Percentiles rank a stretch among this genome's conserved stretches.
These are phyloP conservation scores for Vombatus ursinus DNA, from an alignment of 2,113 vertebrate genomes.

Conservation along the genomic window DNA sequence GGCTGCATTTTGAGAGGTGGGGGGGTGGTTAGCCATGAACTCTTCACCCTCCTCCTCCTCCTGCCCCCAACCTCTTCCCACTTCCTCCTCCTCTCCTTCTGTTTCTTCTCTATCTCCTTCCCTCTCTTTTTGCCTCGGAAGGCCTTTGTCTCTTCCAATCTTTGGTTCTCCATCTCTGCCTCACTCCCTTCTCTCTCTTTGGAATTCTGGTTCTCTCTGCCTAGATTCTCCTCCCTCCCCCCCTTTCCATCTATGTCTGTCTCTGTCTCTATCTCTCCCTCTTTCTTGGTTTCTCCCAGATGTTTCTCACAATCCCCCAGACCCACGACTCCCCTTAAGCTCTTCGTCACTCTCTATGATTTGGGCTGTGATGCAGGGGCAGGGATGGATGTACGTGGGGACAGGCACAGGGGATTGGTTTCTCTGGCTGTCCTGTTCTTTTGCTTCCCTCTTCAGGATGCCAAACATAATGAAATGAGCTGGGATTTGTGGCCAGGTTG, in stretches of 20 bases:
- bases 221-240: not conserved
- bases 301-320: not conserved
- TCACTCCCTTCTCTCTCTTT: not conserved
- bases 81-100: accelerated
- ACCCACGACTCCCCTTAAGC: not conserved
- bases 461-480: not conserved
- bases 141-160: not conserved
- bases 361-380: not conserved
- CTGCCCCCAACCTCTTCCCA: not conserved
- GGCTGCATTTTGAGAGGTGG: not conserved
- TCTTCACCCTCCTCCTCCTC: not conserved
- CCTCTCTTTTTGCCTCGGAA: not conserved
- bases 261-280: not conserved
- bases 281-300: not conserved
- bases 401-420: too few relatives aligned
- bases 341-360: not conserved
- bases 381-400: not conserved
- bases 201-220: not conserved
- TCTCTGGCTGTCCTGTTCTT: not conserved
- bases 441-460: not conserved
- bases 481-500: not conserved
- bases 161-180: not conserved
- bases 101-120: not conserved
- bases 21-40: not conserved
- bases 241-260: not conserved